These are phyloP conservation scores for Drosophila melanosoma DNA, from an alignment of 2,888 invertebrate species.

Conservation along the genomic window DNA sequence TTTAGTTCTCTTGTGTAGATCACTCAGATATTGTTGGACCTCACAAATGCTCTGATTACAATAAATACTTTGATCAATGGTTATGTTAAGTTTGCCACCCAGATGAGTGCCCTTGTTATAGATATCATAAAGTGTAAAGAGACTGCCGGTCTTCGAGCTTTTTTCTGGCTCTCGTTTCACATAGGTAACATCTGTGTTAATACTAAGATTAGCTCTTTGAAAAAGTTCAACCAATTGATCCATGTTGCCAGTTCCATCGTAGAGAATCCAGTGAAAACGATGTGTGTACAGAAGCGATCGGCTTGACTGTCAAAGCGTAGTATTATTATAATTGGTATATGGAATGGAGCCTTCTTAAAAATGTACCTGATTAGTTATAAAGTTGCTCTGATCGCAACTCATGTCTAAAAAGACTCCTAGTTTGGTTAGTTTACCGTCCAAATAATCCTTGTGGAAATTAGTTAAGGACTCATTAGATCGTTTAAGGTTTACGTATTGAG, in stretches of 20 bases:
- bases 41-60: constrained; percentile 64
- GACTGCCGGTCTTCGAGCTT: background rate
- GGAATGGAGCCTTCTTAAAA: background rate
- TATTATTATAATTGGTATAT: background rate
- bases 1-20: constrained; percentile 62
- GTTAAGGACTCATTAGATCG: constrained; percentile 11
- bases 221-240: constrained; percentile 58
- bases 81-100: constrained; percentile 83
- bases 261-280: constrained; percentile 77
- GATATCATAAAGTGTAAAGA: constrained; percentile 77
- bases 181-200: constrained; percentile 81
- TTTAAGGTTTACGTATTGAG: constrained; percentile 66
- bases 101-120: constrained; percentile 82
- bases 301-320: constrained; percentile 66
- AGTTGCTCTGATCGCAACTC: constrained; percentile 60
- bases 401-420: constrained; percentile 80
- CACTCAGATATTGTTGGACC: constrained; percentile 60
- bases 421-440: constrained; percentile 55
- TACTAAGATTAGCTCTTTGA: constrained; percentile 67
- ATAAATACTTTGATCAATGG: constrained; percentile 70
- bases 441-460: constrained; percentile 57
- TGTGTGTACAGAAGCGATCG: constrained; percentile 62
- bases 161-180: constrained; percentile 28
- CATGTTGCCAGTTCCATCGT: constrained; percentile 60
- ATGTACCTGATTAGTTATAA: constrained; percentile 72